Base-by-base conservation (phyloP, 2,113 vertebrate genomes). In the Cryptoleucopteryx plumbea region DNA sequence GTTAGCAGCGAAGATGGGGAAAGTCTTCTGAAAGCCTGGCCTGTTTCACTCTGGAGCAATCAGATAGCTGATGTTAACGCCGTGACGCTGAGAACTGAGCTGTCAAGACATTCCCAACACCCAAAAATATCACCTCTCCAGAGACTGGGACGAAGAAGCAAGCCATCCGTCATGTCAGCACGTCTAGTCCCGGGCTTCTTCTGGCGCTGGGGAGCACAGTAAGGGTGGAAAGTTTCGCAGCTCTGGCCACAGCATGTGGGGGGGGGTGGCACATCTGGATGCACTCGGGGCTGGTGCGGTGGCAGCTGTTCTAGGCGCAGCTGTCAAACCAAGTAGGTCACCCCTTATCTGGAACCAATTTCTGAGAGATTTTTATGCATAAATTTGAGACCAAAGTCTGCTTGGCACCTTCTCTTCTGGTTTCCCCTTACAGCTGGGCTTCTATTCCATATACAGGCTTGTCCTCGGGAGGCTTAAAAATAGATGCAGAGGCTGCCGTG, bases 321-420 rank as follows among this genome's bases (percentile, higher is more conserved):
- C 88, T 63, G 59, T 82, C 92, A 73, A 47, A 48, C 8, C 6
- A 3, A 88, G 86, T 53, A 61, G 89, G 82, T 90, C 94, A 82
- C 50, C 67, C 72, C 77, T 92, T 53, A 55, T 92, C 92, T 94
- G 92, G 92, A 94, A 94, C 71, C 62, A 83, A 86, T 94, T 92
- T 86, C 67, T 40, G 40, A 48, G 67, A 79, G 56, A 36, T 45
- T 92, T 65, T 79, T 74, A 48, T 80, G 77, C 73, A 50, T 61
- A 32, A 86, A 66, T 74, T 59, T 36, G 72, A 92, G 90, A 79
- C 72, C 62, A 25, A 48, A 82, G 85, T 94, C 89, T 92, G 71
- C 89, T 74, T 94, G 92, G 94, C 92, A 94, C 50, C 89, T 75
- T 82, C 55, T 53, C 40, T 50, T 40, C 78, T 86, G 89, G 92